Evolutionary conservation across 37 sponge, comb jelly and placozoan species (phyloP).

Genomic region (Cladorhizidae sp.): DNA sequence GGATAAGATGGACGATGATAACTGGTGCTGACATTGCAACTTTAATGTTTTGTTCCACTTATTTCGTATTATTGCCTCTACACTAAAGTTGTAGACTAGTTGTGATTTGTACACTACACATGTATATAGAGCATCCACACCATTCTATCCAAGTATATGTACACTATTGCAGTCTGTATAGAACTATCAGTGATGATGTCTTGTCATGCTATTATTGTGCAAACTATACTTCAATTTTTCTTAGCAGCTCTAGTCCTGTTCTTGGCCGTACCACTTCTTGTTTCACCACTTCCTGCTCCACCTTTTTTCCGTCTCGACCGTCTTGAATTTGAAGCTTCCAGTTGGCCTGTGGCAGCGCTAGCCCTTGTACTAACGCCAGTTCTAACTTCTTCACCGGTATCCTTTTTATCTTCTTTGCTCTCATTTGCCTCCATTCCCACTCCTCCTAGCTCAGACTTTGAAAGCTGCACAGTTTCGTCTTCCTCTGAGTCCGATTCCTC

Average conservation of each 20-base stretch:
- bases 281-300: neutral
- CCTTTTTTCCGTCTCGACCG: neutral
- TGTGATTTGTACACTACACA: too few species aligned
- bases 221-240: neutral
- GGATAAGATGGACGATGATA: conserved; percentile 10
- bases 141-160: too few species aligned
- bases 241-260: neutral
- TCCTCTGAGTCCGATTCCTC: conserved; percentile 28
- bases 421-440: neutral
- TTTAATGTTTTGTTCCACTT: too few species aligned
- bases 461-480: conserved; percentile 44
- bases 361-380: neutral
- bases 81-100: too few species aligned
- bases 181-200: too few species aligned
- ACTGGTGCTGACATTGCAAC: conserved; percentile 10
- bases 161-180: too few species aligned
- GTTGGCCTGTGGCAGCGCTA: neutral
- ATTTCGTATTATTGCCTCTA: too few species aligned
- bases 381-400: neutral
- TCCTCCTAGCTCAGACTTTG: conserved; percentile 18
- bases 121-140: too few species aligned
- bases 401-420: neutral
- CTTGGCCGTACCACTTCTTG: neutral
- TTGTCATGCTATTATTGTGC: too few species aligned
- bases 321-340: neutral